Base-by-base conservation (phyloP, 2,888 invertebrate genomes). In the Bibio marci region DNA sequence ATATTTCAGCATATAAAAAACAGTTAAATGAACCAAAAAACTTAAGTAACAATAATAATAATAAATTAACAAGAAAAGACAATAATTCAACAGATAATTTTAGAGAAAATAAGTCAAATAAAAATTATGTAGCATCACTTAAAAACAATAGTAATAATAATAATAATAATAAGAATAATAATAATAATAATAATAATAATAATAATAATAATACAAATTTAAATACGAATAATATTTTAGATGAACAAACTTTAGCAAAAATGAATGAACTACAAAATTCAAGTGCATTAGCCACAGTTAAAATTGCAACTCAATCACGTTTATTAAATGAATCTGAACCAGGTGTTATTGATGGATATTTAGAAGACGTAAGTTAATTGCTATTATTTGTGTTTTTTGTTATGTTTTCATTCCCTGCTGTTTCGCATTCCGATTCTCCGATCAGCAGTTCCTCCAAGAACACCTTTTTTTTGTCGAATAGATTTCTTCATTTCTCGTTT, bases 311-410 rank as follows among this genome's bases (percentile, higher is more conserved):
- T 36, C 46, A 51, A 11, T 47, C 45, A 2, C 37, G 31, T 19
- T 28, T 35, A 13, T 30, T 38, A n/a, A 17, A 22, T 14, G 43
- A 44, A 13, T 28, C 37, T 3, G 52, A 56, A 46, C 49, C 48
- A 19, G 46, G 52, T 1, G 58, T 63, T 35, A 56, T 64, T 47
- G 64, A 65, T 45, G 65, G 64, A 8, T 63, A 57, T 43, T 50
- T 56, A 3, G 56, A 58, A 41, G 56, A 64, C 48, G 65, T 64
- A 46, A 48, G 50, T 46, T 22, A 22, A 22, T 22, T 22, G n/a
- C n/a, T n/a, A n/a, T 22, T 22, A 22, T 22, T 39, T n/a, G 10
- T 4, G 17, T 33, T 11, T 17, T 32, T 32, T 32, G 10, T 6
- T 14, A 14, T n/a, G 3, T 5, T 13, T n/a, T 30, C n/a, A 5